Conservation (phyloP, 2,113 vertebrate species). For the Sinosuthora webbiana region DNA sequence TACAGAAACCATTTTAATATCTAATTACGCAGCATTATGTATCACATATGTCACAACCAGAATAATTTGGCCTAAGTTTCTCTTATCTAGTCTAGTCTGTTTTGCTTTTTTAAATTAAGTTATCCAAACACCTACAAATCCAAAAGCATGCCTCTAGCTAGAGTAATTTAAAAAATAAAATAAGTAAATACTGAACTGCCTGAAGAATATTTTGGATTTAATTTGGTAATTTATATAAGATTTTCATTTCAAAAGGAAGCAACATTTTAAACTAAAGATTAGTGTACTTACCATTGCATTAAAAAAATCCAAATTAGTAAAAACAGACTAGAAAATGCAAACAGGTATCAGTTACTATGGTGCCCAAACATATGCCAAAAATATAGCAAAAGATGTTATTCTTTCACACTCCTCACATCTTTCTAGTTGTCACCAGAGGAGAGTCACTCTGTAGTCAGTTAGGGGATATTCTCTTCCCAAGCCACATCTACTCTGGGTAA, state of each 20-base stretch:
- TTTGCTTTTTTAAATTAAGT: conserved; percentile 19
- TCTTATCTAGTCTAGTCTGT: conserved; percentile 18
- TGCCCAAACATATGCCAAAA: neutral
- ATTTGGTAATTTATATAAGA: conserved; percentile 10
- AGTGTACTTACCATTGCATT: neutral
- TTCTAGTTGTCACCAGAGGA: neutral
- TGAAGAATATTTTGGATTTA: conserved; percentile 17
- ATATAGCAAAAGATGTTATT: neutral
- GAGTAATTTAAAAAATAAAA: conserved; percentile 11
- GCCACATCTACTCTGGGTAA: neutral
- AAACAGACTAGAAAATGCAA: neutral
- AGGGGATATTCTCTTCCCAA: neutral
- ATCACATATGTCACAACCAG: conserved; percentile 44
- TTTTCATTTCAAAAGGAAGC: neutral
- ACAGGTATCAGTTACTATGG: neutral
- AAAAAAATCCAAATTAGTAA: neutral
- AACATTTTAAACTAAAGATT: neutral
- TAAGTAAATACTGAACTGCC: conserved; percentile 5
- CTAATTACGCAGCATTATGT: conserved; percentile 53
- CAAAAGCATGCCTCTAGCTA: neutral
- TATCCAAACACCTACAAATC: conserved; percentile 38
- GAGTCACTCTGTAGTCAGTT: neutral
- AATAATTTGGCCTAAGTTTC: conserved; percentile 33
- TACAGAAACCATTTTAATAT: conserved; percentile 55
- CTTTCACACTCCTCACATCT: neutral